Evolutionary conservation across 2,113 vertebrate genomes (phyloP).

Genomic region (Holacanthus passer): DNA sequence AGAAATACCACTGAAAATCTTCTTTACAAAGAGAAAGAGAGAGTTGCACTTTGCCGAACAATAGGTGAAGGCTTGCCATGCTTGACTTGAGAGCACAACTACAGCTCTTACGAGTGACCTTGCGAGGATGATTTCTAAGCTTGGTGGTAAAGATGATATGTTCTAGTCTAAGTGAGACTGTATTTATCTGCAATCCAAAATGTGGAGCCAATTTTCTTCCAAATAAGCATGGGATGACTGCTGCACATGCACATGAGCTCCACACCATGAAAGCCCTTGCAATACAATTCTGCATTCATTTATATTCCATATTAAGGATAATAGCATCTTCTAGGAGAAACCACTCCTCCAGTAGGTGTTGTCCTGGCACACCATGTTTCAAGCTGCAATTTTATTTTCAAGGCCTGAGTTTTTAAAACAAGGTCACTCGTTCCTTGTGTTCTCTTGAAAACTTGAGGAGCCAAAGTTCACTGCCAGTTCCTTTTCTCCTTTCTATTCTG

Average conservation of each 20-base stretch:
- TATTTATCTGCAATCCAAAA: slow-evolving; percentile 71
- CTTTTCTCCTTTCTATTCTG: slow-evolving; percentile 74
- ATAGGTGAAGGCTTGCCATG: slow-evolving; percentile 44
- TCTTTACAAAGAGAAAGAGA: slow-evolving; percentile 38
- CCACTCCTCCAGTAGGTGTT: slow-evolving; percentile 35
- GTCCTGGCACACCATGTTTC: slow-evolving; percentile 48
- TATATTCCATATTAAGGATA: slow-evolving; percentile 54
- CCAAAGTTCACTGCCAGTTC: slow-evolving; percentile 74
- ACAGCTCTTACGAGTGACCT: slow-evolving; percentile 53
- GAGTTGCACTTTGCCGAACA: slow-evolving; percentile 55
- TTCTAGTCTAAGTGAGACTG: slow-evolving; percentile 58
- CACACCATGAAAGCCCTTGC: slow-evolving; percentile 39
- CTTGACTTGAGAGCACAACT: slow-evolving; percentile 56
- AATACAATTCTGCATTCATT: slow-evolving; percentile 57
- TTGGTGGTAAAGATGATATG: slow-evolving; percentile 60
- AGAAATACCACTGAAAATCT: slow-evolving; percentile 42
- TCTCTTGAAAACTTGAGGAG: slow-evolving; percentile 72
- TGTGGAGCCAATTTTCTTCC: slow-evolving; percentile 69
- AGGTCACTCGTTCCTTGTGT: slow-evolving; percentile 65
- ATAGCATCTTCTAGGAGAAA: slow-evolving; percentile 52
- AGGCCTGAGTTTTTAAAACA: slow-evolving; percentile 69
- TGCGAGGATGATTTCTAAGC: slow-evolving; percentile 47
- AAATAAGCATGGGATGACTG: slow-evolving; percentile 40
- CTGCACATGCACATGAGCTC: slow-evolving; percentile 49
- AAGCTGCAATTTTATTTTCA: slow-evolving; percentile 66